These are phyloP conservation scores for Copsychus sechellarum DNA, from an alignment of 2,113 vertebrate genomes.

Conservation along the genomic window DNA sequence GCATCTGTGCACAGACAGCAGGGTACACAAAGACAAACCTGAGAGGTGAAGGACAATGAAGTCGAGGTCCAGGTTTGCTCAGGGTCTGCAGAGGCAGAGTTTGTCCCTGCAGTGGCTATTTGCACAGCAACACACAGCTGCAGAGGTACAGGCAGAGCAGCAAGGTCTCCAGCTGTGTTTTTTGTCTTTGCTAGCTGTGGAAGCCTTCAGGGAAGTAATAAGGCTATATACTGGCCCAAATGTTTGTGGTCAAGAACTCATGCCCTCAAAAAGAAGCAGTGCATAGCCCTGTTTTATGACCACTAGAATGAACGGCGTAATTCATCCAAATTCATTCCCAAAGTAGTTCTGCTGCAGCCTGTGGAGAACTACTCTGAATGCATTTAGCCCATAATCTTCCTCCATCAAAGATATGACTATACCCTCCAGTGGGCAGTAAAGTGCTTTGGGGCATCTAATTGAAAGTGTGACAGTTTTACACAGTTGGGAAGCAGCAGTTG, in stretches of 20 bases:
- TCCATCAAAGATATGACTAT: constrained; percentile 45
- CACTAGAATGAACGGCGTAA: neutral
- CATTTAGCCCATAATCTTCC: constrained; percentile 51
- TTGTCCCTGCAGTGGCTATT: neutral
- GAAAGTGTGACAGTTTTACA: constrained; percentile 60
- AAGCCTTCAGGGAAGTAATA: neutral
- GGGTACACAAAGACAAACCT: neutral
- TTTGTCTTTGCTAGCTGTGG: neutral
- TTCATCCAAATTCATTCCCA: constrained; percentile 40
- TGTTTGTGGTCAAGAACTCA: neutral
- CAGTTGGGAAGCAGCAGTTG: constrained; percentile 47
- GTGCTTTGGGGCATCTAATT: constrained; percentile 66
- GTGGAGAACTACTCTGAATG: neutral
- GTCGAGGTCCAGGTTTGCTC: neutral
- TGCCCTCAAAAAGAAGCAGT: neutral
- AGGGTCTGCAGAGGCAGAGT: neutral
- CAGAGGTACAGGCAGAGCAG: neutral
- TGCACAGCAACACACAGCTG: neutral
- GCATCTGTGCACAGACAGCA: neutral
- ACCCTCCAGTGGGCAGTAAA: constrained; percentile 56
- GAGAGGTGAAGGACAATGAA: neutral
- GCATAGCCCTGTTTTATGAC: constrained; percentile 15
- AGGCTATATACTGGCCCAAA: neutral
- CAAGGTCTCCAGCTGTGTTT: neutral
- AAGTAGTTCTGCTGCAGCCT: constrained; percentile 21